Evolutionary conservation across 2,113 vertebrate genomes (phyloP).

Genomic region (Burhinus bistriatus): DNA sequence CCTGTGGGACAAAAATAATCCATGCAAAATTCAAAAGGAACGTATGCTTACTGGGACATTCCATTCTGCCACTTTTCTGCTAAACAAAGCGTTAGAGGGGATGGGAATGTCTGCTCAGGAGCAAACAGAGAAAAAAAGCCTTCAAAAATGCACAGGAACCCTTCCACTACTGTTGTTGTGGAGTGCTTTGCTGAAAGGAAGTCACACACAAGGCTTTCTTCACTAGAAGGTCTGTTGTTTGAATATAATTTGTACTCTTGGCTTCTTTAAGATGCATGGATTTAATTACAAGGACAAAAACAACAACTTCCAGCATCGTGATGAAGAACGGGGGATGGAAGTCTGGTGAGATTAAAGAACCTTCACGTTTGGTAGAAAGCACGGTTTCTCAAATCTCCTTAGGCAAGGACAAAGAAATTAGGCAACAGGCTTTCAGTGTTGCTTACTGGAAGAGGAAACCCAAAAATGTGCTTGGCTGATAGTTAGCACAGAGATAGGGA

Average conservation of each 20-base stretch:
- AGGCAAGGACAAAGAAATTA: neutral
- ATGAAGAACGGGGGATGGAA: neutral
- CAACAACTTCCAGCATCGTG: neutral
- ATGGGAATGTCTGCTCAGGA: neutral
- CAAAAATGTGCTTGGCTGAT: neutral
- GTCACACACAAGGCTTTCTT: neutral
- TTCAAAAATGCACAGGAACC: neutral
- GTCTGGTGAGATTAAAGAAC: neutral
- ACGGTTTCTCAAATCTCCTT: neutral
- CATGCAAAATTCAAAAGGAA: constrained; percentile 36
- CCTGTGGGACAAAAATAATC: neutral
- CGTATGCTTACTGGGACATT: neutral
- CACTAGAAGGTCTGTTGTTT: neutral
- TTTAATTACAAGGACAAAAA: neutral
- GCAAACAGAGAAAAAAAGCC: neutral
- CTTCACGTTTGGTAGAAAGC: neutral
- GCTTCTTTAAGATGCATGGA: neutral
- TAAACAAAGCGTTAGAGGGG: neutral
- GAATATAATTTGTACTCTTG: neutral
- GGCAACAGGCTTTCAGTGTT: neutral
- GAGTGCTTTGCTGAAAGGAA: neutral
- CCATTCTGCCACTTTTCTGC: neutral
- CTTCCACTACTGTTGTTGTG: neutral
- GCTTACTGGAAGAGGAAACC: neutral
- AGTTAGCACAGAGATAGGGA: neutral